These are phyloP conservation scores for Pangasius macronema DNA, from an alignment of 2,797 vertebrate genomes.

Conservation along the genomic window DNA sequence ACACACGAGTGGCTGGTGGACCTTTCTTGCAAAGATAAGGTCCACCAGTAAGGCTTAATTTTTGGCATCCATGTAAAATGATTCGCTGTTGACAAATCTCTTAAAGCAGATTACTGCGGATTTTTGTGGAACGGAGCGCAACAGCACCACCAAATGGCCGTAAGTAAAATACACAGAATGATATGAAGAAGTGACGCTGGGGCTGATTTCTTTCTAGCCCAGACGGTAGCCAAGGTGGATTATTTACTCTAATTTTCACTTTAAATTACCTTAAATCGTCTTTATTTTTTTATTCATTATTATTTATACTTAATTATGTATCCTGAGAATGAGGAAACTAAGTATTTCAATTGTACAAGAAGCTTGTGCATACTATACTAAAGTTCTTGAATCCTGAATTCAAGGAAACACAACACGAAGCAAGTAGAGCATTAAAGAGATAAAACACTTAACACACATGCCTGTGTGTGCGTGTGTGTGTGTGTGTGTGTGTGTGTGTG, in stretches of 20 bases:
- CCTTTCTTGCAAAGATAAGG: conserved; percentile 2
- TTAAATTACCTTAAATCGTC: background rate
- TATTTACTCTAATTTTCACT: background rate
- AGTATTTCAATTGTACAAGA: background rate
- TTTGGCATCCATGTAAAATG: background rate
- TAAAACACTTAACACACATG: background rate
- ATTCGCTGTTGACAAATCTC: background rate
- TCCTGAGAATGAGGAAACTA: background rate
- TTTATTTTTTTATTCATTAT: background rate
- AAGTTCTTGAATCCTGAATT: background rate
- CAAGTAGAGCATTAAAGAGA: background rate
- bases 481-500: background rate
- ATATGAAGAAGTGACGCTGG: background rate
- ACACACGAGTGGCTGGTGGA: background rate
- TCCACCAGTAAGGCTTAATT: background rate
- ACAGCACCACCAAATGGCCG: background rate
- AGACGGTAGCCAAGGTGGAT: background rate
- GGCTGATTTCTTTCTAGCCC: background rate
- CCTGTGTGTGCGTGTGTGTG: background rate
- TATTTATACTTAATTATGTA: background rate
- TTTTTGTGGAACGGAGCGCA: background rate
- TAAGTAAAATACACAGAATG: background rate
- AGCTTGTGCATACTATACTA: background rate
- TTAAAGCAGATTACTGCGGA: background rate
- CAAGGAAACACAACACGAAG: background rate